Conservation (phyloP, 1,140 invertebrate species). For the Bombus superbus region DNA sequence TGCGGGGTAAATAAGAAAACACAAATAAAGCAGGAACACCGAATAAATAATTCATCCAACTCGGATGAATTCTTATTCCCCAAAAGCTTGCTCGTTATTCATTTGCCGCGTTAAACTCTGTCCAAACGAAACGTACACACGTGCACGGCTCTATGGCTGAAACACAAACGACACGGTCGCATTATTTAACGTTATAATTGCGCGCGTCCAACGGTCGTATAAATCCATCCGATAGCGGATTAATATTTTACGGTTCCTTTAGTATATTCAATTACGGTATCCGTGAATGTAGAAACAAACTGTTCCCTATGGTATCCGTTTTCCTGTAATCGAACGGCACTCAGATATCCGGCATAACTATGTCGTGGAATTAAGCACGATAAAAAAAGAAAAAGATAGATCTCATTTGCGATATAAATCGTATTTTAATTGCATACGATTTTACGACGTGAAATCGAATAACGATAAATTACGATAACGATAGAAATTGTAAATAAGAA, state of each 20-base stretch:
- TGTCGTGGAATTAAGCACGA: neutral
- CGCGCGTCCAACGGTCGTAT: neutral
- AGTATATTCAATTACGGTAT: conserved; percentile 20
- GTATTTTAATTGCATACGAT: neutral
- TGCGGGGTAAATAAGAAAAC: neutral
- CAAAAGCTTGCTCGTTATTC: conserved; percentile 21
- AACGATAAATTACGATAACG: no score
- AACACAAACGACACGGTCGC: neutral
- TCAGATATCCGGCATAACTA: neutral
- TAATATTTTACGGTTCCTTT: conserved; percentile 39
- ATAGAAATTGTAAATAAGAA: no score
- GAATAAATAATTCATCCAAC: conserved; percentile 10
- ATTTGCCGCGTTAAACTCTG: conserved; percentile 19
- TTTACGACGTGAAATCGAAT: neutral
- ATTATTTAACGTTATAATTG: conserved; percentile 45
- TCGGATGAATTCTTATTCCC: conserved; percentile 19
- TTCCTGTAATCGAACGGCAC: neutral
- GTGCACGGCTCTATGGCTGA: neutral
- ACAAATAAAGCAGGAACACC: neutral
- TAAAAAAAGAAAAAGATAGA: neutral
- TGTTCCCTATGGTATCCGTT: neutral
- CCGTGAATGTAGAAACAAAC: neutral
- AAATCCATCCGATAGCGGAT: conserved; percentile 24
- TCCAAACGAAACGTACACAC: neutral
- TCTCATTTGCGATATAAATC: conserved; percentile 17